Percentiles rank a stretch among this genome's conserved stretches.
These are phyloP conservation scores for Phrynocephalus guinanensis DNA, from an alignment of 2,797 vertebrate genomes.

Conservation along the genomic window DNA sequence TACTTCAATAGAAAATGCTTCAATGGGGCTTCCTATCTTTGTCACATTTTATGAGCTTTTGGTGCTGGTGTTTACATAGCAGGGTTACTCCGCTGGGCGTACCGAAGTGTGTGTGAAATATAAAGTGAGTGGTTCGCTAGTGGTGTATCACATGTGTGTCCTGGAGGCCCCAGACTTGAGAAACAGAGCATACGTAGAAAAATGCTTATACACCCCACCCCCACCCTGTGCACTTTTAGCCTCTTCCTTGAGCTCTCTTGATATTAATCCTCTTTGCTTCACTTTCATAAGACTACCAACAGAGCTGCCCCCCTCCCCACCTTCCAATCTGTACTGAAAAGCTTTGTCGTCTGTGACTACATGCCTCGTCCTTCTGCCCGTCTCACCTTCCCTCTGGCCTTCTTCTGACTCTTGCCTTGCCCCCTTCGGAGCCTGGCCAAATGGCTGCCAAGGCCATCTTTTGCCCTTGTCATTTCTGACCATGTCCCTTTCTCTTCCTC, in stretches of 20 bases:
- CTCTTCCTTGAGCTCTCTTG: conserved; percentile 57
- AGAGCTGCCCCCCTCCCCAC: conserved; percentile 41
- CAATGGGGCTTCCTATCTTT: neutral
- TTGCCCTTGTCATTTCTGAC: neutral
- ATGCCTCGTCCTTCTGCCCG: conserved; percentile 39
- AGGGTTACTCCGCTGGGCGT: neutral
- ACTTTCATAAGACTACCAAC: conserved; percentile 46
- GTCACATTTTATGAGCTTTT: neutral
- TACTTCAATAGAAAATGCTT: neutral
- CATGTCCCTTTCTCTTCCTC: neutral
- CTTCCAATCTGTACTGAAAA: conserved; percentile 26
- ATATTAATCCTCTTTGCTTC: conserved; percentile 64
- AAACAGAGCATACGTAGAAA: neutral
- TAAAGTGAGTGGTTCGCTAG: neutral
- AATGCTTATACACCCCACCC: neutral
- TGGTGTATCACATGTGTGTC: neutral
- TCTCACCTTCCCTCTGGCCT: conserved; percentile 32
- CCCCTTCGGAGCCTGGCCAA: neutral
- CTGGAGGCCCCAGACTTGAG: neutral
- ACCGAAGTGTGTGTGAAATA: neutral
- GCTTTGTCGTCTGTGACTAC: conserved; percentile 35
- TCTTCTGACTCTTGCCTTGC: neutral
- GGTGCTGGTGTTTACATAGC: neutral
- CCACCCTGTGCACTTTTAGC: neutral
- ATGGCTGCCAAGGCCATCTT: conserved; percentile 12